A percentile compares a stretch with the other conserved stretches of the same genome.
phyloP scores from a whole-genome alignment of 2,113 vertebrate species.

The Antechinus stuartii region DNA sequence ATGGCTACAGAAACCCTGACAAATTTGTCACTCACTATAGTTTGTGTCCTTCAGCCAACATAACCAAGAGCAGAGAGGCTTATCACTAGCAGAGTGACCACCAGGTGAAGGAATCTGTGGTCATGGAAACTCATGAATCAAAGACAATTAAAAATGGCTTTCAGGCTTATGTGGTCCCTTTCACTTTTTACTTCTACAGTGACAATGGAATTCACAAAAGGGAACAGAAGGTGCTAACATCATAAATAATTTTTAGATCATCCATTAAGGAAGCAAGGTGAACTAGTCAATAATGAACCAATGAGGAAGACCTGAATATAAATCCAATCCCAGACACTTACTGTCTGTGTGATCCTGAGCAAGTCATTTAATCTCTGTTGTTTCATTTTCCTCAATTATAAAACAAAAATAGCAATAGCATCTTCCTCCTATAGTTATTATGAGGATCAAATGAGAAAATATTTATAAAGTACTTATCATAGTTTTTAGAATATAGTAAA shows the following conservation, averaged over 20 bases:
- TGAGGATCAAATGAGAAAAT: neutral
- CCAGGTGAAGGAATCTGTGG: neutral
- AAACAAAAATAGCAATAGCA: neutral
- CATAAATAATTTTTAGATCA: neutral
- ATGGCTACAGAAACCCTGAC: neutral
- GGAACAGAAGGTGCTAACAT: neutral
- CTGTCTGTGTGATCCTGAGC: neutral
- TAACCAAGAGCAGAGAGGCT: neutral
- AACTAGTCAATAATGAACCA: neutral
- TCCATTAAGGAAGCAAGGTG: neutral
- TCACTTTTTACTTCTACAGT: neutral
- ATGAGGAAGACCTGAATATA: neutral
- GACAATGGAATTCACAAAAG: neutral
- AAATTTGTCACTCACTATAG: neutral
- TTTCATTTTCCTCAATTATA: neutral
- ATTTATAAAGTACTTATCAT: neutral
- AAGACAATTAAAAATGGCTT: neutral
- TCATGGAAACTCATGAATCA: neutral
- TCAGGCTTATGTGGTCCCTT: neutral
- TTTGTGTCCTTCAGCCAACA: neutral
- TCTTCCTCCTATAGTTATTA: neutral
- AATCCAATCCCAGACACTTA: neutral
- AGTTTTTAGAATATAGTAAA: neutral
- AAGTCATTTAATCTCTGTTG: neutral
- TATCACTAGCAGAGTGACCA: neutral